Base-by-base conservation (phyloP, 2,888 invertebrate genomes). In the Caenorhabditis uteleia region DNA sequence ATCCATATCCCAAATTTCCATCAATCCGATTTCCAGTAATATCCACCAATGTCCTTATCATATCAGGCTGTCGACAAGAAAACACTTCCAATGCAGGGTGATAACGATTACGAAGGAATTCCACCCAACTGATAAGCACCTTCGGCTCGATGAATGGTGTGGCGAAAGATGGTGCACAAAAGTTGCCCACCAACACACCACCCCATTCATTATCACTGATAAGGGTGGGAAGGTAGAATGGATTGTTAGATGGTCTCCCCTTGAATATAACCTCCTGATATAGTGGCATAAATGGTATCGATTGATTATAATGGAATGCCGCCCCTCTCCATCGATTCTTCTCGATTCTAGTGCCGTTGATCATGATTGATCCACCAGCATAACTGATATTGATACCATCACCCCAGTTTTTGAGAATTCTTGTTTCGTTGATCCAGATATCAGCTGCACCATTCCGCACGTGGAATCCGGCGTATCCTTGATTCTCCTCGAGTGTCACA, bases 341-440 rank as follows among this genome's bases (percentile, higher is more conserved):
- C 47, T 90, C 90, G 23, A 98, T 86, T 25, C 89, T 89, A 40
- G 92, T 91, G 74, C 89, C 88, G 12, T 95, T 95, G 61, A 98
- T 88, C 80, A 97, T 94, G 67, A 93, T 88, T 77, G 90, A 91
- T 1, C 98, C 98, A 0, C 98, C 97, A 3, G 91, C 91, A 62
- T 92, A 92, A 0, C 95, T 94, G 12, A 98, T 90, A 84, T 98
- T 98, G 10, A 98, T 88, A 0, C 97, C 98, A 80, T 93, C 93
- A 1, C 93, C 94, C 81, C 89, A 88, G 84, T 98, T 98, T 75
- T 91, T 90, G 18, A 91, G 90, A 71, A 98, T 90, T 77, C 90
- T 33, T 5, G 93, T 92, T 77, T 91, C 89, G 20, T 95, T 95
- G 3, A 98, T 88, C 84, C 95, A 94, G 0, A 98, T 88, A 84